Base-by-base conservation (phyloP, 35 echinoderm and acorn worm species). In the Stichopus chloronotus region DNA sequence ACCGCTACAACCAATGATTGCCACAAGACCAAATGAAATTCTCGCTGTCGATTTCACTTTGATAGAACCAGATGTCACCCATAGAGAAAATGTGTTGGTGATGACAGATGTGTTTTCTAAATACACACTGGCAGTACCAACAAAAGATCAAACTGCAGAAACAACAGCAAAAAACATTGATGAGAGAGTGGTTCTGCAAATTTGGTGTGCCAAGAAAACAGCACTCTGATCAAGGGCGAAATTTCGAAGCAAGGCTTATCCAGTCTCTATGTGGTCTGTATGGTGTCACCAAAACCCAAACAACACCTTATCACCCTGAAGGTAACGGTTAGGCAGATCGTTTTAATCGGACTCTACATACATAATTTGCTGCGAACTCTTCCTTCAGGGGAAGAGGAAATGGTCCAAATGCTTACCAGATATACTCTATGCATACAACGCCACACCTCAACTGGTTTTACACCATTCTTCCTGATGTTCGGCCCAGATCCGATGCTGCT, bases 41-140 rank as follows among this genome's bases (percentile, higher is more conserved):
- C 59, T 97, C 1, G 77, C 68, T n/a, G 22, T 87, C 53, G 94
- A 97, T 80, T 95, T 83, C 57, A 68, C 95, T 4, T 86, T 43
- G 10, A 7, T 95, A 52, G 69, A 57, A 43, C 78, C 19, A 79
- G 19, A 54, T 24, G 16, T 72, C 55, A 89, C 4, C 71, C 30
- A 52, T 16, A 10, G 8, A n/a, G 90, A 91, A 79, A n/a, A 77
- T 56, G 30, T 79, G 12, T 52, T 91, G 14, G 90, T 91, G 4
- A 91, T 91, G 72, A 97, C 91, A 8, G 91, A 97, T 56, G 78
- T 90, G 25, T 97, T 97, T 61, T 95, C 96, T 16, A 97, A 95
- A 86, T 93, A 58, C 55, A 87, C 96, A 23, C 79, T 95, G n/a
- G 96, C 96, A 6, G 76, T 97, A 30, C 91, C 93, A 8, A 93